phyloP scores from a whole-genome alignment of 1,140 invertebrate species.

The Homarus americanus region DNA sequence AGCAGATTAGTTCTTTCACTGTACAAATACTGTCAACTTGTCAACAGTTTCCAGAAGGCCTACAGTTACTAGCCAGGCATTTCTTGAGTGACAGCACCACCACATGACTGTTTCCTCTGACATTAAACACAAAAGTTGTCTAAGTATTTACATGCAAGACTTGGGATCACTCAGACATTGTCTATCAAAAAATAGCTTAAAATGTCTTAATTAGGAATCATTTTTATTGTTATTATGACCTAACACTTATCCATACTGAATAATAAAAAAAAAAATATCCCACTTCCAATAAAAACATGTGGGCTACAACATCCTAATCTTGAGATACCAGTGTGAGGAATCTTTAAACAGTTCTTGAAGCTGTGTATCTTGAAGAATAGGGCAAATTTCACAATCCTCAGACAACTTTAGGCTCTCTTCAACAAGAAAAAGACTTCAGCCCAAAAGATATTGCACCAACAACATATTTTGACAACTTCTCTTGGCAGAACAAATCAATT shows the following conservation, averaged over 20 bases:
- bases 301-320: not conserved
- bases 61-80: not conserved
- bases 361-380: not conserved
- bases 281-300: not conserved
- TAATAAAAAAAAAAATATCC: not conserved
- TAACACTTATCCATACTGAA: slow-evolving; percentile 12
- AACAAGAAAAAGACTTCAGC: not conserved
- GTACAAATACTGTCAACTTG: not conserved
- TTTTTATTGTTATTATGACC: not conserved
- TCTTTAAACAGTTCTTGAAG: not conserved
- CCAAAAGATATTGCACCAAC: not conserved
- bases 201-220: not conserved
- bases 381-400: not conserved
- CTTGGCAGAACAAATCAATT: not conserved
- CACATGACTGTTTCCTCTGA: not conserved
- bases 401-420: not conserved
- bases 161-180: not conserved
- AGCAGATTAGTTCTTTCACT: not conserved
- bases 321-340: not conserved
- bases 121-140: not conserved
- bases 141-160: not conserved
- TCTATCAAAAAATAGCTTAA: not conserved
- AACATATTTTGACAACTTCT: not conserved
- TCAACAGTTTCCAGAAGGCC: not conserved
- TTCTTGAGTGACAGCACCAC: not conserved